Evolutionary conservation across 2,113 vertebrate genomes (phyloP).

Genomic region (Coptodon rendalli): DNA sequence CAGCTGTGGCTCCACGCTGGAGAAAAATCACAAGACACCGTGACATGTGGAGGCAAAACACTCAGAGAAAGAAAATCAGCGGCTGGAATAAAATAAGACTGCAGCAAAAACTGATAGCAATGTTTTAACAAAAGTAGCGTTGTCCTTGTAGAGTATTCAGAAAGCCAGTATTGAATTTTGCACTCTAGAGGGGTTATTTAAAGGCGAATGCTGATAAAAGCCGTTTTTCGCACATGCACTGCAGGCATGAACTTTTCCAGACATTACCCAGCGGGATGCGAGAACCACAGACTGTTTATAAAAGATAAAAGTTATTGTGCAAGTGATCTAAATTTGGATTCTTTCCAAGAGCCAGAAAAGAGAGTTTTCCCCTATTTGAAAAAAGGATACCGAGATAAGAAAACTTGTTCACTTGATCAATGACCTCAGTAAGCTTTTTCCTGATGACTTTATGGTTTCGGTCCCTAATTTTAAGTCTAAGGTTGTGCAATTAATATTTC

Average conservation of each 20-base stretch:
- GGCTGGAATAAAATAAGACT: neutral
- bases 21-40: neutral
- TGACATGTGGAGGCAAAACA: constrained; percentile 4
- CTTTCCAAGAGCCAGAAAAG: neutral
- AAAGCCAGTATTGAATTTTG: neutral
- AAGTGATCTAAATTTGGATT: neutral
- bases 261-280: neutral
- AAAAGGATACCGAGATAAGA: neutral
- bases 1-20: constrained; percentile 17
- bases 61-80: neutral
- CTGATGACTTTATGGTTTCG: neutral
- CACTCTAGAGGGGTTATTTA: neutral
- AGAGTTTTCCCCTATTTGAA: neutral
- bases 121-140: neutral
- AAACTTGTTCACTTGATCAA: neutral
- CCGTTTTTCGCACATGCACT: neutral
- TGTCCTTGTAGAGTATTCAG: neutral
- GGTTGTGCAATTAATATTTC: neutral
- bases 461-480: neutral
- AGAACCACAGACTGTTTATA: neutral
- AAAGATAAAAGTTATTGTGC: neutral
- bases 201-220: neutral
- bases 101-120: neutral
- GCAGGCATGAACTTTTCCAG: neutral
- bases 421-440: neutral